phyloP scores from a whole-genome alignment of 2,797 vertebrate genomes.

The Danio albolineatus region DNA sequence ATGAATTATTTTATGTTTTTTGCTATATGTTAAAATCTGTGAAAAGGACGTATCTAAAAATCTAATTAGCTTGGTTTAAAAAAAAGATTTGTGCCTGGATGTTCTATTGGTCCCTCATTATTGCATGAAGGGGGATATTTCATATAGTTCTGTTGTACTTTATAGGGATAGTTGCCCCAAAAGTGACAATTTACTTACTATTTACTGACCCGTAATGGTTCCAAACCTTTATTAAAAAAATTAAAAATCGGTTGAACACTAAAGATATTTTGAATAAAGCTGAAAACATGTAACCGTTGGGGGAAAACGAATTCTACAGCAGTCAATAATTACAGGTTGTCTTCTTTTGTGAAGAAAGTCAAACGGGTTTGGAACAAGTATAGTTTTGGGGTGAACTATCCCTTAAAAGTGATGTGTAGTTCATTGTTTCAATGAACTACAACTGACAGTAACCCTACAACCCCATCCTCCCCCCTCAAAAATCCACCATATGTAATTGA shows the following conservation, averaged over 20 bases:
- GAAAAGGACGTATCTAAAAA: slow-evolving; percentile 69
- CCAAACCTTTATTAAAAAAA: too few species aligned
- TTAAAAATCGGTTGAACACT: too few species aligned
- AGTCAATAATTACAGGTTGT: background rate
- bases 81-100: slow-evolving; percentile 66
- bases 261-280: too few species aligned
- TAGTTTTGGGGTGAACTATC: too few species aligned
- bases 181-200: too few species aligned
- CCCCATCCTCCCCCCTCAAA: slow-evolving; percentile 72
- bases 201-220: too few species aligned
- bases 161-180: slow-evolving; percentile 59
- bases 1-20: slow-evolving; percentile 69
- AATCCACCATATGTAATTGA: slow-evolving; percentile 82
- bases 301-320: too few species aligned
- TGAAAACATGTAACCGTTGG: too few species aligned
- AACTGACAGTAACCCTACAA: slow-evolving; percentile 80
- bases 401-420: slow-evolving; percentile 95
- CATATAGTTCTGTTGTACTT: slow-evolving; percentile 86
- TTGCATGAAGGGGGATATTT: slow-evolving; percentile 96
- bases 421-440: slow-evolving; percentile 90
- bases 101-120: slow-evolving; percentile 92
- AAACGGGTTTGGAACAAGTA: too few species aligned
- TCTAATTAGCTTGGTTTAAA: slow-evolving; percentile 52
- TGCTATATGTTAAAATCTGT: slow-evolving; percentile 82
- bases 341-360: background rate